A percentile compares a stretch with the other conserved stretches of the same genome.
Conservation (phyloP, 2,797 vertebrate genomes). For the Hippocampus kuda region DNA sequence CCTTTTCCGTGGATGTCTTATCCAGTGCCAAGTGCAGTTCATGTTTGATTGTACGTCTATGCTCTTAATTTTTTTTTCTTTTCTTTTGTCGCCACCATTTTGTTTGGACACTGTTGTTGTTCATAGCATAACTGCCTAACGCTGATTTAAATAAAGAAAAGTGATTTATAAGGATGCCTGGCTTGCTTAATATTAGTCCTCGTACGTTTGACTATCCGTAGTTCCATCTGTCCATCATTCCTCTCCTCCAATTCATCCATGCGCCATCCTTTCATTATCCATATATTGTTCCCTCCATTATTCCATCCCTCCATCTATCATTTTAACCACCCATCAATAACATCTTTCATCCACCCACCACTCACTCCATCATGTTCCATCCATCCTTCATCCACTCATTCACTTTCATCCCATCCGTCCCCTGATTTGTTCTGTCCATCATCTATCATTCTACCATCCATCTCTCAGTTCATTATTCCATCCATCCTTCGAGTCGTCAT, state of each 20-base stretch:
- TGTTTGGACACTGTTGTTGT: conserved; percentile 57
- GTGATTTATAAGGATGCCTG: conserved; percentile 69
- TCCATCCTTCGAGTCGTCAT: background rate
- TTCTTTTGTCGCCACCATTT: conserved; percentile 34
- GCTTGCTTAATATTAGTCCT: conserved; percentile 1
- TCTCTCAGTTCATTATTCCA: too few species aligned
- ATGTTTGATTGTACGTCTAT: conserved; percentile 64
- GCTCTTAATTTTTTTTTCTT: conserved; percentile 43
- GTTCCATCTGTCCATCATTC: background rate
- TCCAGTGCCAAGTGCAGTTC: conserved; percentile 77
- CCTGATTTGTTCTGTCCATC: too few species aligned
- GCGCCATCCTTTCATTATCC: background rate
- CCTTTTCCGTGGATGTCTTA: conserved; percentile 60
- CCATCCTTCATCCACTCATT: too few species aligned
- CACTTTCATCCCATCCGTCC: too few species aligned
- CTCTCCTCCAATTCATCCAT: too few species aligned
- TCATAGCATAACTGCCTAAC: conserved; percentile 72
- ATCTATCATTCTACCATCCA: too few species aligned
- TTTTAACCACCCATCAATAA: too few species aligned
- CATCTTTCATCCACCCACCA: too few species aligned
- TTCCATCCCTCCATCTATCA: background rate
- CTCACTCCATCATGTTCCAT: too few species aligned
- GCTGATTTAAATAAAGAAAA: conserved; percentile 80
- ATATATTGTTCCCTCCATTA: background rate
- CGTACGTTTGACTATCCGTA: background rate